A percentile compares a stretch with the other conserved stretches of the same genome.
Conservation (phyloP, 2,888 invertebrate genomes). For the Ischnura elegans region DNA sequence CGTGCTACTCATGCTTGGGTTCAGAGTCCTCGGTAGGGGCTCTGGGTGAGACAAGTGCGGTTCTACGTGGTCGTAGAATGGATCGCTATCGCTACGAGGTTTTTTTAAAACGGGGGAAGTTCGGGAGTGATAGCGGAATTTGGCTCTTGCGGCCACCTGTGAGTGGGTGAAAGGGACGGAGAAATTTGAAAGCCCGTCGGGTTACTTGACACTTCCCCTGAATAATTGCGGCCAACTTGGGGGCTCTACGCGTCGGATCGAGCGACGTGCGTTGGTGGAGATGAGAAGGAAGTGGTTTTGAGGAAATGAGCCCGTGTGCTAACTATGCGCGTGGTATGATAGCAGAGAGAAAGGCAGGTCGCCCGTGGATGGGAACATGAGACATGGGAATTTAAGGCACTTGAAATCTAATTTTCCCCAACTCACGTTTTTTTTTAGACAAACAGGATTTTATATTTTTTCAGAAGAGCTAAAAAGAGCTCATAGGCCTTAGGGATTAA, state of each 20-base stretch:
- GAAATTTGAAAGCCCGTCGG: constrained; percentile 17
- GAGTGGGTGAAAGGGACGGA: background rate
- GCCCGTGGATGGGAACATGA: too few relatives aligned
- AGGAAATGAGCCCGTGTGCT: background rate
- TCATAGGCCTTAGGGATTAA: too few relatives aligned
- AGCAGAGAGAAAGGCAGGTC: too few relatives aligned
- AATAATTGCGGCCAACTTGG: constrained; percentile 42
- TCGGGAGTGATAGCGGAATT: background rate
- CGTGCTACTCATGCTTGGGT: too few relatives aligned
- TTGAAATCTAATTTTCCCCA: too few relatives aligned
- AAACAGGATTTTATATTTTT: too few relatives aligned
- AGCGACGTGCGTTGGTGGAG: background rate
- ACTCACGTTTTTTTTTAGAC: too few relatives aligned
- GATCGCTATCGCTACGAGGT: background rate
- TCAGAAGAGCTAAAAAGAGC: too few relatives aligned
- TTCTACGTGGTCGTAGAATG: background rate
- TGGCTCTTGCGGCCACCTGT: background rate
- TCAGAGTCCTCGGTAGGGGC: background rate
- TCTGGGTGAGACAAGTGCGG: background rate
- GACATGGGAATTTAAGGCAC: too few relatives aligned
- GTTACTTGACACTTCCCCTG: constrained; percentile 49
- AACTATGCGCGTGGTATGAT: too few relatives aligned
- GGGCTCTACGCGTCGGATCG: background rate
- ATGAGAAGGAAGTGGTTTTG: background rate
- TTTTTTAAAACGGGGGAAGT: background rate